A percentile compares a stretch with the other conserved stretches of the same genome.
Evolutionary conservation across 92 coral and sea anemone genomes (phyloP).

Genomic region (Palythoa grandiflora): DNA sequence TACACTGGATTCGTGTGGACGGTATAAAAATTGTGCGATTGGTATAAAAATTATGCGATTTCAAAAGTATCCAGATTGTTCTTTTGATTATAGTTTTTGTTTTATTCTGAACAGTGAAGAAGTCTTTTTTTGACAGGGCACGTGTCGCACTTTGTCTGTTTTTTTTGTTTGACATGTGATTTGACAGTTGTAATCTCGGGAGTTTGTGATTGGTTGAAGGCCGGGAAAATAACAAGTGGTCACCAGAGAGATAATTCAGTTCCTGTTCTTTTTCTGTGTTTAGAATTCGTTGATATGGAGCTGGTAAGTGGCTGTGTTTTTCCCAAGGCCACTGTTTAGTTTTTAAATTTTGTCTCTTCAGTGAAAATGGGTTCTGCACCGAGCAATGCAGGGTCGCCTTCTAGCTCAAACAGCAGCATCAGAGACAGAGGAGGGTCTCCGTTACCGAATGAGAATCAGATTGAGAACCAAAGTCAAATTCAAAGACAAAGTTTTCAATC

Average conservation of each 20-base stretch:
- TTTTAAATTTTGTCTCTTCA: constrained; percentile 70
- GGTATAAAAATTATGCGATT: no score
- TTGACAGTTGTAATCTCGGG: neutral
- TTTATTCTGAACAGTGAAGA: no score
- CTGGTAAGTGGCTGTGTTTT: neutral
- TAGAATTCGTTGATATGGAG: constrained; percentile 67
- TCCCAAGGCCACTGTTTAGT: constrained; percentile 1
- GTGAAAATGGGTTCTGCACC: constrained; percentile 89
- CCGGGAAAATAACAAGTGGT: neutral
- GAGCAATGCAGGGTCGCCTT: constrained; percentile 82
- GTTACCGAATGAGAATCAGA: constrained; percentile 30
- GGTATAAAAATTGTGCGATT: no score
- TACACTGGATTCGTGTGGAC: no score
- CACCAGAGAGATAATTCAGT: neutral
- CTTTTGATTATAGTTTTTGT: no score
- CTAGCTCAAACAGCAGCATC: constrained; percentile 79
- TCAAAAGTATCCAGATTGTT: no score
- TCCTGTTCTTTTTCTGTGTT: neutral
- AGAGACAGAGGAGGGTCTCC: constrained; percentile 55
- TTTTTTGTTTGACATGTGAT: neutral
- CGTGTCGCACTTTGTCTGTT: neutral
- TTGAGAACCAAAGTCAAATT: neutral
- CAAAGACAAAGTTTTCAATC: neutral
- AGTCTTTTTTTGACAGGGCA: neutral
- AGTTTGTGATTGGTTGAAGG: neutral